Conservation (phyloP, 2,888 invertebrate species). For the Pteria penguin region DNA sequence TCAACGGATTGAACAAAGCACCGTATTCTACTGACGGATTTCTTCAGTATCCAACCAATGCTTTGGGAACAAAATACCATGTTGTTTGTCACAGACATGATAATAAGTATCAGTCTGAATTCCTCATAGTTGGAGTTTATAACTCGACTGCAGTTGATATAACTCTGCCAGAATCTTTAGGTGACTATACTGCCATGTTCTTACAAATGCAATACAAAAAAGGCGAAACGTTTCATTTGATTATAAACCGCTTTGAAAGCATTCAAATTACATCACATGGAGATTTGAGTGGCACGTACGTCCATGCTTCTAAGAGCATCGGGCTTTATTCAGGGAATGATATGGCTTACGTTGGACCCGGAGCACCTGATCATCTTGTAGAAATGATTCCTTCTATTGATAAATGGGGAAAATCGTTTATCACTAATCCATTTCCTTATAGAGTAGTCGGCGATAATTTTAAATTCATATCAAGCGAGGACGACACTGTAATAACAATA, state of each 20-base stretch:
- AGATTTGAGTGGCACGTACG: background rate
- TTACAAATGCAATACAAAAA: background rate
- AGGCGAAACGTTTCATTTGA: background rate
- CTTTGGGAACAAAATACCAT: background rate
- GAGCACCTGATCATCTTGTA: background rate
- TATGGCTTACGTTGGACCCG: background rate
- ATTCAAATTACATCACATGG: background rate
- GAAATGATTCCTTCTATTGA: background rate
- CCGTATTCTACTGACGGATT: background rate
- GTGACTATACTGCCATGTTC: background rate
- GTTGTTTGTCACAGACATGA: background rate
- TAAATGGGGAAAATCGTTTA: background rate
- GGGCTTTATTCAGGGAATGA: background rate
- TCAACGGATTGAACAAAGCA: background rate
- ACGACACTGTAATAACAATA: background rate
- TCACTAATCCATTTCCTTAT: background rate
- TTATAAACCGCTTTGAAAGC: background rate
- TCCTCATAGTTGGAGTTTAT: background rate
- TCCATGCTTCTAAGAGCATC: background rate
- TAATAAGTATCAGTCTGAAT: background rate
- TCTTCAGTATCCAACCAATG: background rate
- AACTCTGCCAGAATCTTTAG: background rate
- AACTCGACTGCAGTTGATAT: background rate
- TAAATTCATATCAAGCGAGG: background rate
- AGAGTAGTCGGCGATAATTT: background rate